Conservation (phyloP, 2,888 invertebrate species). For the Phorcus lineatus region DNA sequence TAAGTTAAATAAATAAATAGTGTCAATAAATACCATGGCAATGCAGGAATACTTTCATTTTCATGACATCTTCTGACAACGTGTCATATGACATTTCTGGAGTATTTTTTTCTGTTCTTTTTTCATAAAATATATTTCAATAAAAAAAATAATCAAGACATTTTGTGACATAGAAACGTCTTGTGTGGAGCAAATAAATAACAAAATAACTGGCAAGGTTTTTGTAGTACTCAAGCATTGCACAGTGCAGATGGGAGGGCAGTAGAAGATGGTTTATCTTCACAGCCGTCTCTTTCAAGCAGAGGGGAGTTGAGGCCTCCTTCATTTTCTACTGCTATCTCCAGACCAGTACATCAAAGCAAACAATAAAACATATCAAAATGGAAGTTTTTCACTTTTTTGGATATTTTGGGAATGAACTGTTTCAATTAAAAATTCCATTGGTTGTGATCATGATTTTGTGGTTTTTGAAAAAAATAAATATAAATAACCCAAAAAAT, state of each 20-base stretch:
- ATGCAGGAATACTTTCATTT: slow-evolving; percentile 17
- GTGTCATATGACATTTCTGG: slow-evolving; percentile 21
- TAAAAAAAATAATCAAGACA: slow-evolving; percentile 21
- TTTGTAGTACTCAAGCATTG: not conserved
- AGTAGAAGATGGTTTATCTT: no score
- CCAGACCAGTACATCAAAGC: no score
- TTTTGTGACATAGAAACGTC: not conserved
- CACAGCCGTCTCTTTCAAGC: no score
- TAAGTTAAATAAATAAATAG: slow-evolving; percentile 29
- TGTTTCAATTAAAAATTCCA: no score
- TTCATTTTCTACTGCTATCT: no score
- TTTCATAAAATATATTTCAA: slow-evolving; percentile 21
- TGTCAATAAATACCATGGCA: slow-evolving; percentile 25
- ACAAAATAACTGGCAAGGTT: slow-evolving; percentile 19
- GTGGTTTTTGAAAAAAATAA: no score
- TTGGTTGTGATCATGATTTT: no score
- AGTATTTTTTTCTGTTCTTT: slow-evolving; percentile 20
- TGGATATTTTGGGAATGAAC: no score
- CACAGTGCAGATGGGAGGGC: not conserved
- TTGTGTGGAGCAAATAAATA: slow-evolving; percentile 21
- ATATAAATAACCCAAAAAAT: no score
- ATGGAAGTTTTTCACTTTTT: no score
- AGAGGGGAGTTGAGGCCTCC: no score
- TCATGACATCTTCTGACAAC: slow-evolving; percentile 19
- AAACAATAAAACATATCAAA: no score